Evolutionary conservation across 2,797 vertebrate genomes (phyloP), one percentile per base, ranked within the genome.

Genomic region (Lepidocolaptes lacrymiger): DNA sequence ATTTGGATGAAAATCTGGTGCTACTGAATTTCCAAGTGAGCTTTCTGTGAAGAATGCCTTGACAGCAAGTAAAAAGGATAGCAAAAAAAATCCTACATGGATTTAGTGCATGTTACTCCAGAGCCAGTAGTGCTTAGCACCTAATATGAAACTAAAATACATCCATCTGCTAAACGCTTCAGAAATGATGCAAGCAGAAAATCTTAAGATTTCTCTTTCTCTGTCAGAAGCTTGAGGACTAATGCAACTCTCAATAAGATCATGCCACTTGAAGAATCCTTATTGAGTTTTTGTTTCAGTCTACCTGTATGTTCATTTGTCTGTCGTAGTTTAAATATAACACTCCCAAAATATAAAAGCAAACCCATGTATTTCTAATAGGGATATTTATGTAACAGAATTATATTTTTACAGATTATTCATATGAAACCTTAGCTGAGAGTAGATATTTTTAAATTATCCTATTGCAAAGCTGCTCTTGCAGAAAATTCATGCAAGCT

Each of bases 151-250:
- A 56, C 32, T 82, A 52, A 90, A 83, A 63, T 51, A 39, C 2
- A 75, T 55, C 10, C 37, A 51, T 18, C 19, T 6, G 11, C 36
- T 75, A 68, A 55, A 48, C 19, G 15, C 46, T 91, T 71, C 59
- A 76, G 39, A 95, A 76, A 91, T 32, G 13, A 90, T n/a, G 46
- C 24, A 84, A 87, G 73, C 32, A 88, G 37, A 88, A 88, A 80
- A 80, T 17, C 21, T 84, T 67, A 46, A 77, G 19, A 39, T 83
- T 80, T 61, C n/a, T 85, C 62, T 75, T 74, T 56, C 44, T 39
- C 4, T 59, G 27, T 67, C 41, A 67, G 43, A 71, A 77, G 30
- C 15, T 61, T 66, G 49, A 61, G 21, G 20, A 81, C 23, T 86
- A 26, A 43, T 34, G 8, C 28, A 85, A 83, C 41, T n/a, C 10